These are phyloP conservation scores for Acestrorhynchus altus DNA, from an alignment of 2,797 vertebrate genomes.

Conservation along the genomic window DNA sequence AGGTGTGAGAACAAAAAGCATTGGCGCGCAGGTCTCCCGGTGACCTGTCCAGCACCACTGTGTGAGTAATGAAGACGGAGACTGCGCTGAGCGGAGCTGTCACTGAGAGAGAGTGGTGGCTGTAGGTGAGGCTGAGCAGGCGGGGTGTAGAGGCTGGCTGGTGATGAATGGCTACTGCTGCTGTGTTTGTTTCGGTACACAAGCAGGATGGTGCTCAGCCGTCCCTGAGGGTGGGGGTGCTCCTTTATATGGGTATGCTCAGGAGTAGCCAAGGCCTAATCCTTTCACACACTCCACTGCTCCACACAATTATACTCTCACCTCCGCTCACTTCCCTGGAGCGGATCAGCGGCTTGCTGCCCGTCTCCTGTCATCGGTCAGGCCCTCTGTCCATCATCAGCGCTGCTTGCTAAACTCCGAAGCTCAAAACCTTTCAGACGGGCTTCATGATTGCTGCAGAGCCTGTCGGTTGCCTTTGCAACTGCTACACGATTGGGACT, in stretches of 20 bases:
- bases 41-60: slow-evolving; percentile 33
- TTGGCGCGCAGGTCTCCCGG: slow-evolving; percentile 20
- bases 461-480: neutral
- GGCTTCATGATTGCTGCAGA: neutral
- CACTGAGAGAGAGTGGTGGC: slow-evolving; percentile 37
- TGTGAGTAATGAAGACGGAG: slow-evolving; percentile 55
- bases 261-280: slow-evolving; percentile 55
- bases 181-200: slow-evolving; percentile 45
- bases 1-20: slow-evolving; percentile 17
- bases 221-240: slow-evolving; percentile 19
- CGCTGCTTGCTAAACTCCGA: slow-evolving; percentile 59
- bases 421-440: neutral
- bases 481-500: slow-evolving; percentile 5
- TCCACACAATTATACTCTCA: slow-evolving; percentile 47
- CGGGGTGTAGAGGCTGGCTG: slow-evolving; percentile 33
- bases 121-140: slow-evolving; percentile 34
- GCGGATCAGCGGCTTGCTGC: slow-evolving; percentile 31
- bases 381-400: slow-evolving; percentile 49
- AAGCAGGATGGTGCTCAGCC: slow-evolving; percentile 29
- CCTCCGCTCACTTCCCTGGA: slow-evolving; percentile 29
- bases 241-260: slow-evolving; percentile 49
- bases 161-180: slow-evolving; percentile 46
- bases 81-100: slow-evolving; percentile 33
- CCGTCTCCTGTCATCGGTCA: slow-evolving; percentile 25
- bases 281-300: slow-evolving; percentile 45